Evolutionary conservation across 2,888 invertebrate species (phyloP).

Genomic region (Automeris io): DNA sequence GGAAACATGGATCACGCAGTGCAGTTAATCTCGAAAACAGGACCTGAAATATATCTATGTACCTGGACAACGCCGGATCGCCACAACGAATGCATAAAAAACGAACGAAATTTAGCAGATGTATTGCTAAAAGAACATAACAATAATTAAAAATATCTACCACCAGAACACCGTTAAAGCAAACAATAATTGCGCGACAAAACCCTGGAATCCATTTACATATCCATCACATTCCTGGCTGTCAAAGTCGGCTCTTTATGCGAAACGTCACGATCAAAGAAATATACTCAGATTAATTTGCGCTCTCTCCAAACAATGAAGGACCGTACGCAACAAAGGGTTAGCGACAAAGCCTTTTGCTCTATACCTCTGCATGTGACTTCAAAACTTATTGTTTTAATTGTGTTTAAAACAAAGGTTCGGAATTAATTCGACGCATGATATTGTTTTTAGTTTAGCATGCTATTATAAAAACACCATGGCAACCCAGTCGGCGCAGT

Average conservation of each 20-base stretch:
- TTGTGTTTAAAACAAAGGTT: slow-evolving; percentile 60
- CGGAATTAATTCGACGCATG: slow-evolving; percentile 53
- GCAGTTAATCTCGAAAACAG: no score
- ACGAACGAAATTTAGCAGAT: background rate
- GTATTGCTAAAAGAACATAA: background rate
- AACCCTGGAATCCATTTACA: slow-evolving; percentile 47
- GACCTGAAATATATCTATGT: no score
- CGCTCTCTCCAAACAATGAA: slow-evolving; percentile 62
- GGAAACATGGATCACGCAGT: no score
- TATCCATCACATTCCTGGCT: slow-evolving; percentile 51
- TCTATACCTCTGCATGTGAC: slow-evolving; percentile 76
- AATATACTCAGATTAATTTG: slow-evolving; percentile 72
- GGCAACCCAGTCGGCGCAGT: no score
- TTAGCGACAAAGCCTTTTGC: slow-evolving; percentile 56
- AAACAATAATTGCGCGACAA: slow-evolving; percentile 15
- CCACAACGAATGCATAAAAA: no score
- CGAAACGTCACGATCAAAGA: slow-evolving; percentile 65
- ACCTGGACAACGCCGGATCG: no score
- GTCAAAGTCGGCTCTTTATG: slow-evolving; percentile 55
- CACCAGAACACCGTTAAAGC: slow-evolving; percentile 1
- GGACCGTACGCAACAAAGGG: slow-evolving; percentile 51
- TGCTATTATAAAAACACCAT: no score
- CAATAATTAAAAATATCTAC: background rate
- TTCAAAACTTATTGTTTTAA: slow-evolving; percentile 62
- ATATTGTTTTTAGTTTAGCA: slow-evolving; percentile 17